phyloP scores from a whole-genome alignment of 2,113 vertebrate species.

The Pedionomus torquatus region DNA sequence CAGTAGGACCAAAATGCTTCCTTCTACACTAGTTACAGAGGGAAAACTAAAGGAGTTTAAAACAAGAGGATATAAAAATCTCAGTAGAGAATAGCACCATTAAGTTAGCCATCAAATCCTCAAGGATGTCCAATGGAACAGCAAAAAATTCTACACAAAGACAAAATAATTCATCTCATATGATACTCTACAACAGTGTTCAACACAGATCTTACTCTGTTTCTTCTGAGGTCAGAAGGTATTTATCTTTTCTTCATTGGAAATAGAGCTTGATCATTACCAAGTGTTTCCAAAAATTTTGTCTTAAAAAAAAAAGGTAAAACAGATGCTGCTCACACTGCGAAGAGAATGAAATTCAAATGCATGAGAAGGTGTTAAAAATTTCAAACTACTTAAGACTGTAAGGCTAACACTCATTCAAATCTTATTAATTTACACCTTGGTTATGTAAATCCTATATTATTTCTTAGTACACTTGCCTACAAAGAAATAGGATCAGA shows the following conservation, averaged over 20 bases:
- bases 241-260: not conserved
- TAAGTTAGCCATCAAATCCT: not conserved
- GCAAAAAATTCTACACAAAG: not conserved
- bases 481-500: not conserved
- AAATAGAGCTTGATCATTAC: not conserved
- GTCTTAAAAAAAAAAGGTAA: not conserved
- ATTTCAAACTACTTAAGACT: slow-evolving; percentile 5
- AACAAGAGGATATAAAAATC: not conserved
- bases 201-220: not conserved
- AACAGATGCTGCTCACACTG: not conserved
- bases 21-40: not conserved
- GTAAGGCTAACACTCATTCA: not conserved
- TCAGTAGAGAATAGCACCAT: not conserved
- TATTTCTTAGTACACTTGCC: not conserved
- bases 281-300: not conserved
- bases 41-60: not conserved
- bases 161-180: not conserved
- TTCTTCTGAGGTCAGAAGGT: not conserved
- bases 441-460: slow-evolving; percentile 35
- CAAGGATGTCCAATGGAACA: not conserved
- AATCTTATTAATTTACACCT: slow-evolving; percentile 14
- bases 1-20: not conserved
- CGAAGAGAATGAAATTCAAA: slow-evolving; percentile 12
- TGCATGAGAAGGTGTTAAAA: not conserved
- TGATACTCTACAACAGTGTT: not conserved